A percentile compares a stretch with the other conserved stretches of the same genome.
Conservation (phyloP, 2,888 invertebrate genomes). For the Acleris holmiana region DNA sequence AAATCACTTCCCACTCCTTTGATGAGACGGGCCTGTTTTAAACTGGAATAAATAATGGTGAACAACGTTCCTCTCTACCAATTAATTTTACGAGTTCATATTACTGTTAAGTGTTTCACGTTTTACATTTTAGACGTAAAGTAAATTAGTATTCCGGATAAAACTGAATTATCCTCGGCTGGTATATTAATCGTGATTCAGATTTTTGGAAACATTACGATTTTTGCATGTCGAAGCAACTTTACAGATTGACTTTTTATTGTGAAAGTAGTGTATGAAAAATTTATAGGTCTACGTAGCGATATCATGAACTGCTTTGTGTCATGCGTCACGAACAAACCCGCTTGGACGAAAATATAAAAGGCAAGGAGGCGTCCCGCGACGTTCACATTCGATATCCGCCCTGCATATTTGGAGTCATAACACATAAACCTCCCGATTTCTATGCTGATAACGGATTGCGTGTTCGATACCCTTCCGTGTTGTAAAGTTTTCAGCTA, state of each 20-base stretch:
- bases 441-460: constrained; percentile 66
- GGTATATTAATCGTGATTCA: not conserved
- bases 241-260: constrained; percentile 5
- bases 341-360: constrained; percentile 7
- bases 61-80: constrained; percentile 47
- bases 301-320: constrained; percentile 8
- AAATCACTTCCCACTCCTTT: constrained; percentile 72
- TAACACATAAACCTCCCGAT: constrained; percentile 53
- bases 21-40: constrained; percentile 58
- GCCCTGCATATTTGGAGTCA: constrained; percentile 33
- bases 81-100: constrained; percentile 49
- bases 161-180: not conserved
- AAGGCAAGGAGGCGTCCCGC: constrained; percentile 10
- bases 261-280: not conserved
- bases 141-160: constrained; percentile 13
- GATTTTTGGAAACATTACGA: not conserved
- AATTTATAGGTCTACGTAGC: constrained; percentile 9
- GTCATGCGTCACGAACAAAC: constrained; percentile 17
- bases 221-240: not conserved
- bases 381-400: constrained; percentile 14
- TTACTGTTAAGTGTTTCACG: constrained; percentile 37
- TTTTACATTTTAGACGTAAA: constrained; percentile 6
- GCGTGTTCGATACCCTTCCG: constrained; percentile 73
- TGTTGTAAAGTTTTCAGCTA: constrained; percentile 74
- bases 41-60: constrained; percentile 61